Evolutionary conservation across 2,797 vertebrate genomes (phyloP), one percentile per base, ranked within the genome.

Genomic region (Melopsittacus undulatus): DNA sequence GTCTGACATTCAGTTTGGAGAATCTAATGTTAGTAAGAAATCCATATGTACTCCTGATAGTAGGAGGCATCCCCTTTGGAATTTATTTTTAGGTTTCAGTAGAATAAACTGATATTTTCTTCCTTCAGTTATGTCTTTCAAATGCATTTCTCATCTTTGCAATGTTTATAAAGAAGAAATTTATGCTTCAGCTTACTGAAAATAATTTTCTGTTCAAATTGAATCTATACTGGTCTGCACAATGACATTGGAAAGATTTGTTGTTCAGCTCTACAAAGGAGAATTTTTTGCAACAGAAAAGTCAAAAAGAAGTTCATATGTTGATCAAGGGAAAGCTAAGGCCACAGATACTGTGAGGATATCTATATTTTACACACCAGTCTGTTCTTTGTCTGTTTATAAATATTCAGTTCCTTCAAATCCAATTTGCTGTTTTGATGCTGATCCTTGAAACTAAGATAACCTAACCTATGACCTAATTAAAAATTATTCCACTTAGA

Each of bases 11-110:
- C 97, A 97, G 52, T 97, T 95, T 93, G 78, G 97, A 97, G 97
- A 97, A 90, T 70, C 91, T 95, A 97, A 97, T 97, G 97, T 97
- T 98, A 98, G 97, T 93, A 95, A 96, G 96, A 98, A 98, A 98
- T 98, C 97, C 89, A 97, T 96, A 97, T 4, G 15, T 78, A 63
- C 87, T 96, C 90, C 92, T 93, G 45, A 88, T 74, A 94, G 92
- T 32, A 80, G 70, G 61, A 75, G 70, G 89, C 74, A 92, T 95
- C 82, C 43, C 87, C 88, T 94, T 87, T 95, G 57, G 27, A 86
- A 69, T 96, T 97, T 97, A 97, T 97, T 98, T 97, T 97, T 97
- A 97, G 97, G 79, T 82, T 97, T 91, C 90, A 75, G 68, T 49
- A 94, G 91, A 97, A 96, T 51, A 62, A 93, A 95, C 73, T 63